phyloP scores from a whole-genome alignment of 2,888 invertebrate genomes.

The Eupeodes luniger region DNA sequence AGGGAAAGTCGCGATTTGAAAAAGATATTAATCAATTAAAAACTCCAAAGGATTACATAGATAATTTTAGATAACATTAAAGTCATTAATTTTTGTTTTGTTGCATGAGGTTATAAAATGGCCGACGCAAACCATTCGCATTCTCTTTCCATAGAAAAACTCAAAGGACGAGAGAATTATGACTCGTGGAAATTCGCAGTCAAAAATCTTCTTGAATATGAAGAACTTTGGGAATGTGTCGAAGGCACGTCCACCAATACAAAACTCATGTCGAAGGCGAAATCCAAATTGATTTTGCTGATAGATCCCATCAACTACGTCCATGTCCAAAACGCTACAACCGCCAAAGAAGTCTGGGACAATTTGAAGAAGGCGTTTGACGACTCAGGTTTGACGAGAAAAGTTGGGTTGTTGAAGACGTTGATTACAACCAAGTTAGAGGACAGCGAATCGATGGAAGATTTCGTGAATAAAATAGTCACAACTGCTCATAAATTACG shows the following conservation, averaged over 20 bases:
- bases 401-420: too few relatives aligned
- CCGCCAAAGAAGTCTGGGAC: constrained; percentile 39
- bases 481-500: too few relatives aligned
- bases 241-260: neutral
- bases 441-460: too few relatives aligned
- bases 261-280: constrained; percentile 29
- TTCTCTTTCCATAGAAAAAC: constrained; percentile 21
- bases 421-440: too few relatives aligned
- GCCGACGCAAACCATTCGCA: too few relatives aligned
- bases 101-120: too few relatives aligned
- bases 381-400: too few relatives aligned
- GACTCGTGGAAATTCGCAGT: constrained; percentile 60
- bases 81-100: too few relatives aligned
- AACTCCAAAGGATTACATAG: too few relatives aligned
- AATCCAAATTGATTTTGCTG: constrained; percentile 50
- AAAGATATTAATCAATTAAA: neutral
- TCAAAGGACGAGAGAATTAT: constrained; percentile 52
- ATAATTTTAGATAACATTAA: too few relatives aligned
- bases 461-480: too few relatives aligned
- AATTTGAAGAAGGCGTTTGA: too few relatives aligned
- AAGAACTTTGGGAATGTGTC: constrained; percentile 60
- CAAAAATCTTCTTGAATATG: constrained; percentile 35
- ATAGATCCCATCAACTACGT: constrained; percentile 77
- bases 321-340: constrained; percentile 73
- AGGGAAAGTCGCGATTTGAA: neutral